These are phyloP conservation scores for Mnemiopsis leidyi DNA, from an alignment of 37 sponge, comb jelly and placozoan species.

Conservation along the genomic window DNA sequence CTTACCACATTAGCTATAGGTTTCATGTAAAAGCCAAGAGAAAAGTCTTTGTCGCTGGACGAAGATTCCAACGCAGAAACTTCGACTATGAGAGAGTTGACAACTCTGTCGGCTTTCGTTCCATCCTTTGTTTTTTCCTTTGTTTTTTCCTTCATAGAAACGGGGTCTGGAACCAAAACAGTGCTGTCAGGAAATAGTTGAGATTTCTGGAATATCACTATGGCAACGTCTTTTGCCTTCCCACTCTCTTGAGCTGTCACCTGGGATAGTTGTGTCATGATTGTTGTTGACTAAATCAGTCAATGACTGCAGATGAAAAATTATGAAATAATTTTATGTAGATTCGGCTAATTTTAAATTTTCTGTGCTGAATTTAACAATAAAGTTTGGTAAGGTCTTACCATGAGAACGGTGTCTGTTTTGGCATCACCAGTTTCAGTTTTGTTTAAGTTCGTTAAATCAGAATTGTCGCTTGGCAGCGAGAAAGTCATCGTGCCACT, in stretches of 20 bases:
- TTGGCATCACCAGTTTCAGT: no score
- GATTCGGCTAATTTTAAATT: no score
- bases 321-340: no score
- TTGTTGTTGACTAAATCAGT: no score
- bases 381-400: no score
- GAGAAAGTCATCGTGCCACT: no score
- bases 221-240: neutral
- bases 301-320: no score
- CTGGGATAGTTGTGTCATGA: no score
- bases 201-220: neutral
- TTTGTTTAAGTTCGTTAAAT: no score
- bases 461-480: no score
- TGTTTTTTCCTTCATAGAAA: neutral
- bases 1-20: conserved; percentile 46
- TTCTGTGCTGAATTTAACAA: no score
- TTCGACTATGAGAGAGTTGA: conserved; percentile 37
- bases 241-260: neutral
- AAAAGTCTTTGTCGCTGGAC: neutral
- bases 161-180: neutral
- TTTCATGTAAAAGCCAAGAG: conserved; percentile 10
- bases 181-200: neutral
- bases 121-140: neutral
- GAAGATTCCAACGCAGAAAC: neutral
- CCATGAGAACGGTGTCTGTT: no score
- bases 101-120: neutral